Conservation (phyloP, 2,888 invertebrate genomes). For the Aelia acuminata region DNA sequence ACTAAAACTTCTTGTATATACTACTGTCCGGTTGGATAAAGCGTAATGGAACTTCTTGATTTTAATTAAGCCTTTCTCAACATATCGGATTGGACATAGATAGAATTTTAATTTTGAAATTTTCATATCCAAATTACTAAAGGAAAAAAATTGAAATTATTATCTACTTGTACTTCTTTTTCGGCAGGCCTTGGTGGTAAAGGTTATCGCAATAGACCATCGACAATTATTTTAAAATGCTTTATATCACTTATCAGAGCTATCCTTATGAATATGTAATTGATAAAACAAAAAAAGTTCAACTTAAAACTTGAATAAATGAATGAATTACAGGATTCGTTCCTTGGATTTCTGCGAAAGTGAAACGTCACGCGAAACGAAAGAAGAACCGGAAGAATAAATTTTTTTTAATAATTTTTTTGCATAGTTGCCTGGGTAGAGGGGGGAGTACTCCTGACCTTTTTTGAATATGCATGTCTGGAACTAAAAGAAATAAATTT, state of each 20-base stretch:
- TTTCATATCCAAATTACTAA: too few relatives aligned
- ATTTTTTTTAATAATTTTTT: background rate
- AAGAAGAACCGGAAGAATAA: conserved; percentile 30
- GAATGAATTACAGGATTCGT: background rate
- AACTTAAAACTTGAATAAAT: conserved; percentile 6
- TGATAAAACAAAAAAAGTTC: background rate
- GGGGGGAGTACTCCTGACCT: background rate
- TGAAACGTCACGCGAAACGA: conserved; percentile 12
- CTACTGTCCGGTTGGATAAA: too few relatives aligned
- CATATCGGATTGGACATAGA: too few relatives aligned
- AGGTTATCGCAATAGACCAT: background rate
- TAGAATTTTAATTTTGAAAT: too few relatives aligned
- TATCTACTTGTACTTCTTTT: background rate
- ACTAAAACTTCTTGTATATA: too few relatives aligned
- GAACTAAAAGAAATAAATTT: background rate
- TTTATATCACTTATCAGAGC: background rate
- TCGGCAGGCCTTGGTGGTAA: background rate
- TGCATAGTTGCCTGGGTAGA: background rate
- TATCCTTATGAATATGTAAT: background rate
- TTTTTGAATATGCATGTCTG: background rate
- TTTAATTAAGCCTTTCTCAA: too few relatives aligned
- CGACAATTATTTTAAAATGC: background rate
- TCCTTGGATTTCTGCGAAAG: background rate
- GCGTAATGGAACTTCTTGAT: too few relatives aligned
- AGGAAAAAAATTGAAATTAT: background rate